Evolutionary conservation across 2,888 invertebrate species (phyloP), one percentile per base, ranked within the genome.

Genomic region (Dicyrtomina minuta): DNA sequence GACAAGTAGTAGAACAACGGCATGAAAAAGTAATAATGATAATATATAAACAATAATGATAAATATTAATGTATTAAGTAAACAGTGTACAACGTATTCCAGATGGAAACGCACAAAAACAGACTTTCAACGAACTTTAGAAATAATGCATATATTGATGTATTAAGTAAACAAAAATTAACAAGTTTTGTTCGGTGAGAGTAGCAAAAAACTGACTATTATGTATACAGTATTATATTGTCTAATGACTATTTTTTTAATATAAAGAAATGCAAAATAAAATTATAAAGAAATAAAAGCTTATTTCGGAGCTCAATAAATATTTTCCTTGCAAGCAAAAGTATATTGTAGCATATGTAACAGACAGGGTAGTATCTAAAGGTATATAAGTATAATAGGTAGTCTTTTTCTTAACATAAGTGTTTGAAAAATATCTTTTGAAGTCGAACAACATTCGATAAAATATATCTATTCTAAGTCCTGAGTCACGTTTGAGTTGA

Each of bases 181-280:
- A 64, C 65, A 65, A 65, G 53, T 65, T 60, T 56, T 65, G 65
- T 65, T 65, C 65, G 65, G n/a, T 55, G 43, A 55, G 55, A 55
- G 20, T 55, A 43, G 53, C 55, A 65, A 43, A 51, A 56, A 51
- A 44, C 39, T 26, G 33, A 41, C 56, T 39, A 26, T 39, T n/a
- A 58, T 58, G 17, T 20, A 58, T 20, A 58, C 27, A 58, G 41
- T 58, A 39, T 20, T 58, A n/a, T 33, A 33, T 39, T 33, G 13
- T 12, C 17, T 58, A 58, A 58, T 39, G 58, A 58, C 58, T 58
- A 58, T 39, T 33, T 33, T 33, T 33, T 33, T 33, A 33, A 33
- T 33, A 33, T 33, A 33, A 17, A 46, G 46, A 17, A 20, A n/a
- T 49, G 22, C 49, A 33, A 33, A 33, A 49, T 53, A 53, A 53